Base-by-base conservation (phyloP, 2,797 vertebrate species). In the Sebastes miniatus region DNA sequence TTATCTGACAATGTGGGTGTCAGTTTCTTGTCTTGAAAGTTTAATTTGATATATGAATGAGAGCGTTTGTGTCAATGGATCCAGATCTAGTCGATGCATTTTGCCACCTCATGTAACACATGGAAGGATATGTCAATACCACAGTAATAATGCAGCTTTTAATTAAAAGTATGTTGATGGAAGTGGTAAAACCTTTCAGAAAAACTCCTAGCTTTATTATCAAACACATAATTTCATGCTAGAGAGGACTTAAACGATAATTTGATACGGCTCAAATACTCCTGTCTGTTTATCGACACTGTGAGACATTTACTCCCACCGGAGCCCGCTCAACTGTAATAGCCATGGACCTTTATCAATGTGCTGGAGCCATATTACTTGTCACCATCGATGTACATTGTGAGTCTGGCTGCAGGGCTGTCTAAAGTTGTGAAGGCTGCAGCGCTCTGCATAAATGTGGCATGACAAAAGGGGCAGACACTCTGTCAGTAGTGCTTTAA, bases 151-250 rank as follows among this genome's bases (percentile, higher is more conserved):
- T 73, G 69, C 14, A 43, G 36, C 12, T 71, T 84, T 85, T 77
- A 75, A 84, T 88, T 83, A 36, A 81, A 84, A 75, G 14, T 4
- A 22, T 71, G 29, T 73, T 76, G 64, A 73, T 81, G 50, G 73
- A 73, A 62, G 73, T 63, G 5, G 29, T 61, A 50, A 77, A 76
- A 59, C 25, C 29, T 68, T 67, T 64, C 27, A n/a, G 66, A 83
- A 78, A 83, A 83, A 82, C 24, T 22, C 8, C 1, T 32, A 24
- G 65, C 59, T 88, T 84, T 62, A 73, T 67, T 69, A 67, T 61
- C 61, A 79, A 83, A 69, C 31, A 25, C 61, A 81, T 70, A 56
- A 88, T 83, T 91, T 87, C 63, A 88, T 56, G 77, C 64, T 34
- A 32, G 47, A 82, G 63, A 75, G 56, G 50, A 71, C 29, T 73